These are phyloP conservation scores for Diarsia rubi DNA, from an alignment of 2,888 invertebrate species.

Conservation along the genomic window DNA sequence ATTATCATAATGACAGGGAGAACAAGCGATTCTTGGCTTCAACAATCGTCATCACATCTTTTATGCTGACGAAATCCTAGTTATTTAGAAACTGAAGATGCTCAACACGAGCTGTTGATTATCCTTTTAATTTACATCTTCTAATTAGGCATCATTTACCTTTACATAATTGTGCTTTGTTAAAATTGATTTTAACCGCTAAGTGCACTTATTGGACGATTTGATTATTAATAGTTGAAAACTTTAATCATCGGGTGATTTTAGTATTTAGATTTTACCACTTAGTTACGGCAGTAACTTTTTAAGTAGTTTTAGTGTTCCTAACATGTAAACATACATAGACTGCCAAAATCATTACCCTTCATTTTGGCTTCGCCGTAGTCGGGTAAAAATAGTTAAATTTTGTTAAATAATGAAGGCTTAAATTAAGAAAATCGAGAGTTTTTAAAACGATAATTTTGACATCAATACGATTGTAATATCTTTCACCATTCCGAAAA, in stretches of 20 bases:
- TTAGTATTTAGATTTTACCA: slow-evolving; percentile 11
- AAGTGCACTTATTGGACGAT: slow-evolving; percentile 25
- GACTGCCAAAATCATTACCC: too few species aligned
- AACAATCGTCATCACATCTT: background rate
- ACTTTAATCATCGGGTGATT: slow-evolving; percentile 39
- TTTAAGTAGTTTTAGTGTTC: background rate
- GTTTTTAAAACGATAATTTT: background rate
- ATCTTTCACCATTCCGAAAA: background rate
- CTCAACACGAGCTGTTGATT: background rate
- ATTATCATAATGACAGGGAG: background rate
- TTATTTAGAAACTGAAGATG: background rate
- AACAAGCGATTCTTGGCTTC: background rate
- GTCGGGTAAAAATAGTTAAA: too few species aligned
- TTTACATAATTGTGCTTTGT: slow-evolving; percentile 4
- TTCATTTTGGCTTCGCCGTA: too few species aligned
- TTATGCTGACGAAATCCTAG: background rate
- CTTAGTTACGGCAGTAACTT: slow-evolving; percentile 6
- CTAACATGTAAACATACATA: too few species aligned
- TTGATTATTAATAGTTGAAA: slow-evolving; percentile 32
- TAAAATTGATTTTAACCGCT: slow-evolving; percentile 25
- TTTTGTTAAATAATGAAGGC: background rate
- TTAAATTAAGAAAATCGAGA: background rate
- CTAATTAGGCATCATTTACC: slow-evolving; percentile 13
- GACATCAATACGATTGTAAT: background rate
- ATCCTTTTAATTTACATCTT: background rate